These are phyloP conservation scores for Cephus pulcher DNA, from an alignment of 2,888 invertebrate species.

Conservation along the genomic window DNA sequence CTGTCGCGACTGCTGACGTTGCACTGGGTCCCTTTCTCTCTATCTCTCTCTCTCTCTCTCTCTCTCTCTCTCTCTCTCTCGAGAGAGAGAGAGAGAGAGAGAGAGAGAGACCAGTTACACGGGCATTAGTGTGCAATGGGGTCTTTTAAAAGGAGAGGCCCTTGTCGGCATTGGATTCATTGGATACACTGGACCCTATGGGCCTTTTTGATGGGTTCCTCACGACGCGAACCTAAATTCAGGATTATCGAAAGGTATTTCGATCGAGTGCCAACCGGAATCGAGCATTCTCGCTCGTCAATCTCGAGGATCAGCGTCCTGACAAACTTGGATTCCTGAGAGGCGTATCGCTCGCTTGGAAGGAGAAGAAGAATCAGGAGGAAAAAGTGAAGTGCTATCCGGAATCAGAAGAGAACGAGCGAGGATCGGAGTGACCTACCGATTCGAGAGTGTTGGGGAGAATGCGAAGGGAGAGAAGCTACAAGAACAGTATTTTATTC, in stretches of 20 bases:
- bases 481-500: conserved; percentile 20
- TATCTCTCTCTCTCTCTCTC: too few relatives aligned
- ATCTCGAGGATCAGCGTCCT: too few relatives aligned
- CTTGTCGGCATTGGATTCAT: conserved; percentile 7
- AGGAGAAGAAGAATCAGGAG: too few relatives aligned
- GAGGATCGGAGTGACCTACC: neutral
- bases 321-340: too few relatives aligned
- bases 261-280: conserved; percentile 11
- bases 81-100: conserved; percentile 1
- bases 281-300: too few relatives aligned
- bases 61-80: too few relatives aligned
- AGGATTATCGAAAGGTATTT: conserved; percentile 19
- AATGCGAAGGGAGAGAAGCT: conserved; percentile 15
- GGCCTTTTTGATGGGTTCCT: neutral
- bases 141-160: neutral
- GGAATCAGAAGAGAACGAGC: too few relatives aligned
- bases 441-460: conserved; percentile 5
- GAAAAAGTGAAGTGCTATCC: too few relatives aligned
- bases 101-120: conserved; percentile 33
- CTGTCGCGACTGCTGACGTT: conserved; percentile 37
- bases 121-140: conserved; percentile 38
- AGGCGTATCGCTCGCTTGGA: too few relatives aligned
- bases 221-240: conserved; percentile 10
- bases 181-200: neutral
- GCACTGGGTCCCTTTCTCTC: conserved; percentile 20